Conservation (phyloP, 2,888 invertebrate species). For the Leptinotarsa tumamoca region DNA sequence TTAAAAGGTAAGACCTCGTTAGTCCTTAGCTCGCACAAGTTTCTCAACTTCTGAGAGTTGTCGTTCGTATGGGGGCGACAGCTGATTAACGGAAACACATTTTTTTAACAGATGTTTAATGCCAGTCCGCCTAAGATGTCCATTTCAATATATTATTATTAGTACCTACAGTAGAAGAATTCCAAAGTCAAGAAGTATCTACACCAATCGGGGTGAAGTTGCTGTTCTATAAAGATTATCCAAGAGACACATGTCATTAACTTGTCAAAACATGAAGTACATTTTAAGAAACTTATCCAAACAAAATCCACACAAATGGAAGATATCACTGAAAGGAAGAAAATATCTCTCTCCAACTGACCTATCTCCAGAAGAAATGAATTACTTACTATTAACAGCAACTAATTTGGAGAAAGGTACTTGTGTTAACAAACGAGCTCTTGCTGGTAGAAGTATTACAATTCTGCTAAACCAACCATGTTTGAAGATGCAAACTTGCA, state of each 20-base stretch:
- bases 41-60: no score
- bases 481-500: constrained; percentile 30
- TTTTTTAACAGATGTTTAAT: no score
- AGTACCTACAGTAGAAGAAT: no score
- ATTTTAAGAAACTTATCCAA: background rate
- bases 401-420: constrained; percentile 24
- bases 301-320: background rate
- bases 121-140: no score
- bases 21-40: no score
- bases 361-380: constrained; percentile 32
- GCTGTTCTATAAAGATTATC: no score
- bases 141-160: no score
- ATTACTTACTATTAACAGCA: constrained; percentile 28
- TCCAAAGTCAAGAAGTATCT: no score
- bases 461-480: constrained; percentile 32
- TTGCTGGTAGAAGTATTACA: constrained; percentile 29
- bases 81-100: no score
- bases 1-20: no score
- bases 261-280: background rate
- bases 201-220: no score
- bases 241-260: background rate
- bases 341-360: constrained; percentile 30
- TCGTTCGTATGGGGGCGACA: no score
- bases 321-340: constrained; percentile 26
- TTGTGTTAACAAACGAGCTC: background rate